Conservation (phyloP, 2,797 vertebrate genomes). For the Diglossa cyanea region DNA sequence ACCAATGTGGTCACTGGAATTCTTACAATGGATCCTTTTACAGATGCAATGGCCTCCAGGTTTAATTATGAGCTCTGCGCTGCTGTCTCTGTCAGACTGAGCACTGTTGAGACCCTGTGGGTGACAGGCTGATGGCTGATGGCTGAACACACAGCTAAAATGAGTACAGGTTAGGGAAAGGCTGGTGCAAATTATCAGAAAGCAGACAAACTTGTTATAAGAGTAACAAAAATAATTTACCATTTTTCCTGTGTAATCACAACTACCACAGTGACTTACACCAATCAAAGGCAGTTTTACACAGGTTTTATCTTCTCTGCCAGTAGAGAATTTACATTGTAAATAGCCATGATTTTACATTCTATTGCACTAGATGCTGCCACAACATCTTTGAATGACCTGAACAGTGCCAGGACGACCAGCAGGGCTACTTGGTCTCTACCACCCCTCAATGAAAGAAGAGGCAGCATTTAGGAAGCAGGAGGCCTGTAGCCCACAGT, state of each 20-base stretch:
- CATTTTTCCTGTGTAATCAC: neutral
- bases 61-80: neutral
- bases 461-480: neutral
- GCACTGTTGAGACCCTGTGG: neutral
- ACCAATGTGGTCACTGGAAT: neutral
- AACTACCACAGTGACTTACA: neutral
- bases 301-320: neutral
- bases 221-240: neutral
- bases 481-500: neutral
- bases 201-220: neutral
- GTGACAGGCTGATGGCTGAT: neutral
- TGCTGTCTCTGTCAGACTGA: neutral
- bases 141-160: neutral
- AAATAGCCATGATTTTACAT: neutral
- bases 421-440: neutral
- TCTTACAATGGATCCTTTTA: neutral
- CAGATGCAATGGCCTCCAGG: neutral
- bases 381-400: neutral
- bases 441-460: neutral
- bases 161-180: neutral
- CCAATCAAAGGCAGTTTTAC: neutral
- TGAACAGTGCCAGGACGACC: neutral
- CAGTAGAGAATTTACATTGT: neutral
- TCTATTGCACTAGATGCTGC: neutral
- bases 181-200: neutral